Percentiles rank a stretch among this genome's conserved stretches.
These are phyloP conservation scores for Erebia epiphron DNA, from an alignment of 2,888 invertebrate genomes.

Conservation along the genomic window DNA sequence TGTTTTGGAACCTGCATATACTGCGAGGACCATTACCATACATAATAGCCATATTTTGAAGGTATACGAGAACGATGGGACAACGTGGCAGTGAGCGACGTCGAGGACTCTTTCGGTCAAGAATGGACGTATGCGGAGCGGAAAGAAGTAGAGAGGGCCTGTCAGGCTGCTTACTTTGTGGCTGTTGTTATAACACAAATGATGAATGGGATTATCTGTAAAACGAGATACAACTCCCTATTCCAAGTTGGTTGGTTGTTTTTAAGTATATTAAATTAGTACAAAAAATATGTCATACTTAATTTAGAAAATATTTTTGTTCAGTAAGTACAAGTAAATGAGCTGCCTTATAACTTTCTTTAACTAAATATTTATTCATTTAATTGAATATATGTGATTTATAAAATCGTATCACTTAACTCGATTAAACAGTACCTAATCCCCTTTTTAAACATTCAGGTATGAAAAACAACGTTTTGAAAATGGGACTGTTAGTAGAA, in stretches of 20 bases:
- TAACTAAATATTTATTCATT: neutral
- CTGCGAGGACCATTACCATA: no score
- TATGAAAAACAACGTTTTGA: slow-evolving; percentile 86
- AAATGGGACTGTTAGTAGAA: slow-evolving; percentile 86
- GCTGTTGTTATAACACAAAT: slow-evolving; percentile 88
- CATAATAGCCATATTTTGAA: slow-evolving; percentile 17
- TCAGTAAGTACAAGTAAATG: neutral
- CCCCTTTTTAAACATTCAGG: slow-evolving; percentile 76
- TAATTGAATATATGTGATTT: neutral
- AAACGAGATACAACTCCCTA: slow-evolving; percentile 88
- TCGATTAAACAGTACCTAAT: neutral
- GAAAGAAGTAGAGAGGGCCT: slow-evolving; percentile 86
- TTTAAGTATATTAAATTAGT: no score
- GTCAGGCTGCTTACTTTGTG: slow-evolving; percentile 89
- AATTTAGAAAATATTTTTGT: neutral
- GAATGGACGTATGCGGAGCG: slow-evolving; percentile 88
- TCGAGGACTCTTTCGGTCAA: slow-evolving; percentile 88
- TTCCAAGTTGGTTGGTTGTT: slow-evolving; percentile 85
- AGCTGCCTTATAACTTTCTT: neutral
- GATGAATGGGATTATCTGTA: slow-evolving; percentile 88
- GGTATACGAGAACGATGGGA: slow-evolving; percentile 89
- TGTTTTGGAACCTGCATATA: neutral
- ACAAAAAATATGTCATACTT: no score
- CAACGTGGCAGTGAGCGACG: slow-evolving; percentile 85
- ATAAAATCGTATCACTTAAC: neutral